A percentile compares a stretch with the other conserved stretches of the same genome.
Conservation (phyloP, 2,113 vertebrate genomes). For the Oryzias woworae region DNA sequence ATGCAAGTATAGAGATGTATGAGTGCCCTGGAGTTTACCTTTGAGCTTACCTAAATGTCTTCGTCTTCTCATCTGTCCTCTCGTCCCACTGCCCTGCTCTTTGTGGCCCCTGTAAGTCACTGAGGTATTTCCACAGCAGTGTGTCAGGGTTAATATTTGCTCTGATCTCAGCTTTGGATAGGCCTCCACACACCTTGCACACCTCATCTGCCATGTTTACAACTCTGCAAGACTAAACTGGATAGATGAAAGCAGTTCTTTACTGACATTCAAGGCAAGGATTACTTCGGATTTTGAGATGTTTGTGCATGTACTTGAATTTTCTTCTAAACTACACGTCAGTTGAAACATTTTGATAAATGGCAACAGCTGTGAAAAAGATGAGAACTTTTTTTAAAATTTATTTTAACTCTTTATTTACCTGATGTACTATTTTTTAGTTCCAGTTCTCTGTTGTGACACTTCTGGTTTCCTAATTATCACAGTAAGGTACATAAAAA, state of each 20-base stretch:
- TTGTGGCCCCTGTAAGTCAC: constrained; percentile 58
- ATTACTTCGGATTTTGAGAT: too few species aligned
- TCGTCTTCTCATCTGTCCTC: constrained; percentile 51
- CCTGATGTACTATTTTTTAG: too few species aligned
- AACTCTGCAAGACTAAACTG: constrained; percentile 9
- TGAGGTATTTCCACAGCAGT: constrained; percentile 80
- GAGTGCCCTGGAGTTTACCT: constrained; percentile 59
- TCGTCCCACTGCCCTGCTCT: constrained; percentile 23
- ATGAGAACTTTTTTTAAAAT: too few species aligned
- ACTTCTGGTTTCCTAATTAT: too few species aligned
- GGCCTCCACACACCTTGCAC: constrained; percentile 13
- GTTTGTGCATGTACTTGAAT: too few species aligned
- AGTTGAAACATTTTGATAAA: too few species aligned
- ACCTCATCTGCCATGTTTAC: constrained; percentile 34
- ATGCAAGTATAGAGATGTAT: constrained; percentile 22
- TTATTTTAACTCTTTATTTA: too few species aligned
- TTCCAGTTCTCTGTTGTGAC: too few species aligned
- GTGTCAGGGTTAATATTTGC: constrained; percentile 87
- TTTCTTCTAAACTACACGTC: too few species aligned
- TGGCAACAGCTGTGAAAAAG: too few species aligned
- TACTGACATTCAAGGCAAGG: not conserved
- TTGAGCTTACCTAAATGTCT: constrained; percentile 57
- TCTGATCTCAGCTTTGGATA: constrained; percentile 70
- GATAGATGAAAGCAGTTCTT: constrained; percentile 19
- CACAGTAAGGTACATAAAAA: too few species aligned